Base-by-base conservation (phyloP, 2,113 vertebrate genomes). In the Chaenocephalus aceratus region DNA sequence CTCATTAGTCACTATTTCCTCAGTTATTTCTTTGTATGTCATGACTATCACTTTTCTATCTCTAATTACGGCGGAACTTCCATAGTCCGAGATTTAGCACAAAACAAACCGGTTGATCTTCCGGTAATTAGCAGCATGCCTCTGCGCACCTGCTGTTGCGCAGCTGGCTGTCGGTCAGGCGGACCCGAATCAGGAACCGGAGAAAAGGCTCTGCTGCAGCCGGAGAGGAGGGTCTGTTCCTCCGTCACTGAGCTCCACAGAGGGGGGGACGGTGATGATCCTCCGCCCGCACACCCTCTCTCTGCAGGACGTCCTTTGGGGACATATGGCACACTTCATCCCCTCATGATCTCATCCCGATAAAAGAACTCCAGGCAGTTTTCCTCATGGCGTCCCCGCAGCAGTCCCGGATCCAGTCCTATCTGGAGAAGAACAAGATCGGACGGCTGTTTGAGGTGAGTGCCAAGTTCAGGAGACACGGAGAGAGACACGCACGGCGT, bases 381-480 rank as follows among this genome's bases (percentile, higher is more conserved):
- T 92, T 93, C 92, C 94, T 87, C 94, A 99, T 99, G 98, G 97
- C 98, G 96, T 96, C 97, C 94, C 97, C 96, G 53, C 97, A 98
- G 93, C 98, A 99, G 89, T 97, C 95, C 67, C 95, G 97, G 87
- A 99, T 99, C 93, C 97, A 99, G 95, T 96, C 96, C 74, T 99
- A 99, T 95, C 96, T 99, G 96, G 97, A 99, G 86, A 97, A 93
- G 92, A 99, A 99, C 84, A 96, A 94, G 93, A 99, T 99, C 82
- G 98, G 97, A 89, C 97, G 97, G 30, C 93, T 99, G 77, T 99
- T 99, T 90, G 97, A 99, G 98, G 98, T 99, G 89, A 96, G 96
- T 85, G 76, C 51, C 18, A 91, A 90, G 83, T 90, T 84, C 67
- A 41, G 36, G 26, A 30, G 30, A 30, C 30, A 30, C 4, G 30